Percentiles rank a stretch among this genome's conserved stretches.
These are phyloP conservation scores for Excalfactoria chinensis DNA, from an alignment of 2,113 vertebrate species.

Conservation along the genomic window DNA sequence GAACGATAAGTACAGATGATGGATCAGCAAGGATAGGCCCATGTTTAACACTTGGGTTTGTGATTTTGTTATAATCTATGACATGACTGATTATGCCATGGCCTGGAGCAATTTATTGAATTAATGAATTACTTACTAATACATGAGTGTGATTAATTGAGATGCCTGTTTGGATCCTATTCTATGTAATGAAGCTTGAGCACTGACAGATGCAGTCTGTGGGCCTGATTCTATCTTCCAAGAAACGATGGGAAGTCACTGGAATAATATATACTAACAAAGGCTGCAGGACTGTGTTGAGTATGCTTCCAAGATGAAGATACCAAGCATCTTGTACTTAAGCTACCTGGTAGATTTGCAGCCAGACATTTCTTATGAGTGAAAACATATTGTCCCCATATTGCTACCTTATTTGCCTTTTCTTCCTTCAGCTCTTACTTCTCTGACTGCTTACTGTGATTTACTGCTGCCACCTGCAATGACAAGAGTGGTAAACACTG, in stretches of 20 bases:
- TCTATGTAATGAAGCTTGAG: conserved; percentile 67
- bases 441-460: not conserved
- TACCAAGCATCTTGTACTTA: not conserved
- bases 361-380: not conserved
- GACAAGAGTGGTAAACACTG: not conserved
- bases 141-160: conserved; percentile 75
- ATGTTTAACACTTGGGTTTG: conserved; percentile 70
- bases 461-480: not conserved
- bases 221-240: conserved; percentile 27
- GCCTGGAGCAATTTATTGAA: conserved; percentile 71
- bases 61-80: conserved; percentile 70
- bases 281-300: not conserved
- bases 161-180: conserved; percentile 67
- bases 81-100: conserved; percentile 72
- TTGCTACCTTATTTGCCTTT: not conserved
- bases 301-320: not conserved
- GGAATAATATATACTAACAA: not conserved
- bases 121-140: conserved; percentile 78
- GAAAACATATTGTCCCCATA: not conserved
- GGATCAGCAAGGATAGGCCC: conserved; percentile 70
- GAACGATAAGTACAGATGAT: conserved; percentile 70
- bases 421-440: conserved; percentile 1
- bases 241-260: not conserved
- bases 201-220: conserved; percentile 55
- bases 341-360: not conserved